Percentiles rank a stretch among this genome's conserved stretches.
These are phyloP conservation scores for Falcunculus frontatus DNA, from an alignment of 2,113 vertebrate genomes.

Conservation along the genomic window DNA sequence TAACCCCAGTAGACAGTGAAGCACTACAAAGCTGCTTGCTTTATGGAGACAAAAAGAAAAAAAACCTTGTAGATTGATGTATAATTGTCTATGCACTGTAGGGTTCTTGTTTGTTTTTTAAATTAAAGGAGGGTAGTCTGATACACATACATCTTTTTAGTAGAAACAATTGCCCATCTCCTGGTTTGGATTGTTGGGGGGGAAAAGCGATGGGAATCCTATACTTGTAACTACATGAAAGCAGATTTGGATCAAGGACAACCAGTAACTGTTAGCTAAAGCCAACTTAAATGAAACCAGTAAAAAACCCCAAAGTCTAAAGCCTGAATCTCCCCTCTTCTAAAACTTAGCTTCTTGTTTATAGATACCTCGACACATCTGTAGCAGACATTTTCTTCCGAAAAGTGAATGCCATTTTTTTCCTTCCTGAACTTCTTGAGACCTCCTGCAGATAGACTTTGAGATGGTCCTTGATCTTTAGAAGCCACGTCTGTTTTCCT, in stretches of 20 bases:
- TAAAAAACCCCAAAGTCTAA: neutral
- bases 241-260: neutral
- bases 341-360: neutral
- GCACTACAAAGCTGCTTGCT: neutral
- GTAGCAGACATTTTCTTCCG: conserved; percentile 91
- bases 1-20: neutral
- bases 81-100: neutral
- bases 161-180: neutral
- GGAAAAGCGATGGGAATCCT: neutral
- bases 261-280: neutral
- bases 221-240: neutral
- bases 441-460: conserved; percentile 93
- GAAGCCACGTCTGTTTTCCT: conserved; percentile 87
- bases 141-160: neutral
- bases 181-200: neutral
- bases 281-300: neutral
- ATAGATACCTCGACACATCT: conserved; percentile 88
- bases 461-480: conserved; percentile 93
- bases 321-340: neutral
- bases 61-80: neutral
- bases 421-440: conserved; percentile 78
- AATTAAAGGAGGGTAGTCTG: neutral
- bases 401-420: conserved; percentile 78
- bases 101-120: neutral
- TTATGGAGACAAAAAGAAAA: neutral